These are phyloP conservation scores for Crossocerus cetratus DNA, from an alignment of 2,888 invertebrate species.

Conservation along the genomic window DNA sequence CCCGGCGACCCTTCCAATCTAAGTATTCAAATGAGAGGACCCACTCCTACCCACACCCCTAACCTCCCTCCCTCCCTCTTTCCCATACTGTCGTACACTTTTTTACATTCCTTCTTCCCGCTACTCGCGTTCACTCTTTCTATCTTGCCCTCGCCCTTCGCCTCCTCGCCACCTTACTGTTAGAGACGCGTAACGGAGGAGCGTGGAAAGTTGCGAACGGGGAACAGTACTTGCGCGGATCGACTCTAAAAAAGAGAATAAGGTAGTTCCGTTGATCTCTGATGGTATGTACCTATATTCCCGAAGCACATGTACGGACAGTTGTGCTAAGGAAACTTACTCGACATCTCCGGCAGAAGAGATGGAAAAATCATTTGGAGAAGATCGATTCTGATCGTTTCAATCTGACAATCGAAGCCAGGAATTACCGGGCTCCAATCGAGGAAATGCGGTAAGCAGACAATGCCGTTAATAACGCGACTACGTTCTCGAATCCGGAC, in stretches of 20 bases:
- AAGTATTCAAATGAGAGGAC: conserved; percentile 76
- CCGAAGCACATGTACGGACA: no score
- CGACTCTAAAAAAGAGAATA: conserved; percentile 24
- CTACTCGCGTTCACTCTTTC: conserved; percentile 27
- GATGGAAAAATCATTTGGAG: no score
- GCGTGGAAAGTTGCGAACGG: conserved; percentile 41
- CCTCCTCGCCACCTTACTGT: not conserved
- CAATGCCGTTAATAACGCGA: no score
- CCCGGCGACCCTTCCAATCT: conserved; percentile 73
- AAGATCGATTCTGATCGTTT: no score
- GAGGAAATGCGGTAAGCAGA: no score
- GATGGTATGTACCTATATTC: not conserved
- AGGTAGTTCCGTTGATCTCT: not conserved
- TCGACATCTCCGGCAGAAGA: no score
- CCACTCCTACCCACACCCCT: conserved; percentile 58
- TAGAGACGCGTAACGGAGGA: conserved; percentile 6
- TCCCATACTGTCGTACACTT: conserved; percentile 58
- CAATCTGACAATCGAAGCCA: no score
- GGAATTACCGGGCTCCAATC: no score
- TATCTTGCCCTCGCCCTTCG: conserved; percentile 33
- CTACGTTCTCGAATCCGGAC: no score
- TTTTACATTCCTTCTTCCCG: conserved; percentile 68
- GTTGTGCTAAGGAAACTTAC: no score
- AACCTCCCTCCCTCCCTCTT: conserved; percentile 23
- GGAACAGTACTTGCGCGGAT: conserved; percentile 22